phyloP scores from a whole-genome alignment of 2,797 vertebrate genomes.

The Brachyrhaphis roseni region DNA sequence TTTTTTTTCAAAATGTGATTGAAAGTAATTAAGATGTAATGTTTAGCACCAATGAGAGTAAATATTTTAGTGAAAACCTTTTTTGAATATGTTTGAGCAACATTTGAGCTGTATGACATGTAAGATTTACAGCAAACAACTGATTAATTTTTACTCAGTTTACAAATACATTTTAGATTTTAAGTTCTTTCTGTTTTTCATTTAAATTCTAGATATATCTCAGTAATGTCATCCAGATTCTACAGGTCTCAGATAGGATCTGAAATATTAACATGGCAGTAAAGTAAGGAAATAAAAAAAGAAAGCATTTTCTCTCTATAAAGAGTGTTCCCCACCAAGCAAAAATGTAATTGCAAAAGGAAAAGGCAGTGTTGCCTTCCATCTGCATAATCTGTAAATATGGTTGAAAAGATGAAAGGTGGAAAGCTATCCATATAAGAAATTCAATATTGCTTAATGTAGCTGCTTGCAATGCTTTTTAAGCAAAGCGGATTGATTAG shows the following conservation, averaged over 20 bases:
- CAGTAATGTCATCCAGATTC: not conserved
- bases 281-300: not conserved
- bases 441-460: not conserved
- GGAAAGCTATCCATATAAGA: not conserved
- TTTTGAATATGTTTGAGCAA: not conserved
- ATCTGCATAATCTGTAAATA: not conserved
- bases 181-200: not conserved
- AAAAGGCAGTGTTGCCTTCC: not conserved
- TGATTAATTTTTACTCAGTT: not conserved
- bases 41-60: not conserved
- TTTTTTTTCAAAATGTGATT: not conserved
- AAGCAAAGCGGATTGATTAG: constrained; percentile 67
- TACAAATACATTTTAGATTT: not conserved
- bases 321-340: not conserved
- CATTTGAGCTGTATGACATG: not conserved
- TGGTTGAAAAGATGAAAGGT: not conserved
- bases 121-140: not conserved
- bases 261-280: not conserved
- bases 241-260: not conserved
- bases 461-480: constrained; percentile 14
- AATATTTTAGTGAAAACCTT: not conserved
- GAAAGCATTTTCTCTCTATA: not conserved
- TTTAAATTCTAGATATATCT: not conserved
- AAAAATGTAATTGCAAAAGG: not conserved
- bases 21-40: not conserved